A percentile compares a stretch with the other conserved stretches of the same genome.
Evolutionary conservation across 1,140 invertebrate species (phyloP).

Genomic region (Anagrus nilaparvatae): DNA sequence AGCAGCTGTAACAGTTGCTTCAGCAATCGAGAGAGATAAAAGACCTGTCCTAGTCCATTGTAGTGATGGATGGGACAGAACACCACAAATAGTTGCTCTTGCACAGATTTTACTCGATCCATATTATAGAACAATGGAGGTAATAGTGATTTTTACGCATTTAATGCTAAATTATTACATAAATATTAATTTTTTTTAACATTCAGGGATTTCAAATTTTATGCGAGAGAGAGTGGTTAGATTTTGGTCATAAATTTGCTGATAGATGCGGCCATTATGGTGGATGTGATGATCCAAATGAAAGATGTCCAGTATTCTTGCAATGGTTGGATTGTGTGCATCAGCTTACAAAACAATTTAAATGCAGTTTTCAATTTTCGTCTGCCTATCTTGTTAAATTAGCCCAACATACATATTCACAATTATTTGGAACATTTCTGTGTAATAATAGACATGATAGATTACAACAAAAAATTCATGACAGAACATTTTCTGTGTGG

Average conservation of each 20-base stretch:
- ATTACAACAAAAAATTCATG: conserved; percentile 50
- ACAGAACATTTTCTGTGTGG: conserved; percentile 81
- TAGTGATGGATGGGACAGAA: conserved; percentile 95
- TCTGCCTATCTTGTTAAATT: conserved; percentile 89
- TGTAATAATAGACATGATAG: conserved; percentile 82
- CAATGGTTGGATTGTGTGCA: conserved; percentile 97
- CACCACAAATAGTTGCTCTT: conserved; percentile 85
- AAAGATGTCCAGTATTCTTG: conserved; percentile 91
- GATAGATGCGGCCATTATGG: conserved; percentile 84
- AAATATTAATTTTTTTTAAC: conserved; percentile 18
- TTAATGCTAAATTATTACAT: not conserved
- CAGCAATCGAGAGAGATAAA: conserved; percentile 70
- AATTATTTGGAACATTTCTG: conserved; percentile 93
- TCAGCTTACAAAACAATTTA: conserved; percentile 83
- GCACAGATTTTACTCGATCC: conserved; percentile 89
- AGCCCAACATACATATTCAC: conserved; percentile 89
- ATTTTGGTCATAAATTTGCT: conserved; percentile 95
- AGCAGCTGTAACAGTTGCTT: conserved; percentile 68
- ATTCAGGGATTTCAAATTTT: conserved; percentile 84
- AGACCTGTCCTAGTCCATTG: conserved; percentile 91
- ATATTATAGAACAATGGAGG: conserved; percentile 84
- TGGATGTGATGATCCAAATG: conserved; percentile 75
- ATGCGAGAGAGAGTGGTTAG: conserved; percentile 90
- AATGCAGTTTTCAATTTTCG: conserved; percentile 92
- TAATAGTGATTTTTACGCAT: conserved; percentile 30